These are phyloP conservation scores for Syrrhaptes paradoxus DNA, from an alignment of 2,113 vertebrate species.

Conservation along the genomic window DNA sequence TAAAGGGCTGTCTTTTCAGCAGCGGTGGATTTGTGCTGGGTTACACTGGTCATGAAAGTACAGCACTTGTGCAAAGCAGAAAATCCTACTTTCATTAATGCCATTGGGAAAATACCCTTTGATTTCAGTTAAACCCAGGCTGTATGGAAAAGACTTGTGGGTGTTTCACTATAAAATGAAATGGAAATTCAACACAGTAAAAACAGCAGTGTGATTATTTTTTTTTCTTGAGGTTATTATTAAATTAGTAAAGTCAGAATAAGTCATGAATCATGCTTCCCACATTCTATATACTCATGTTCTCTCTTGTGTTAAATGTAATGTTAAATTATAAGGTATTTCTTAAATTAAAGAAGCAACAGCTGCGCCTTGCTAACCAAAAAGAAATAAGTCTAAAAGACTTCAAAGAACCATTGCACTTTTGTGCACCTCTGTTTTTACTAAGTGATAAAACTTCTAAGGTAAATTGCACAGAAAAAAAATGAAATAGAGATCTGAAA, in stretches of 20 bases:
- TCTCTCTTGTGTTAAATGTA: background rate
- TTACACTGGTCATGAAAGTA: background rate
- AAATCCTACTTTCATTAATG: background rate
- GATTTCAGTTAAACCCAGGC: background rate
- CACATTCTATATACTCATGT: background rate
- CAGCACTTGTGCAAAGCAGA: background rate
- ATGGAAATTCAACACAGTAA: background rate
- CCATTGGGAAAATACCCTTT: background rate
- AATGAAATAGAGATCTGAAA: background rate
- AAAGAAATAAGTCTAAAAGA: background rate
- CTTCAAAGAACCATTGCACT: background rate
- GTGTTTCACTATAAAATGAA: background rate
- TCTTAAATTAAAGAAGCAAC: background rate
- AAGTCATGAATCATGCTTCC: background rate
- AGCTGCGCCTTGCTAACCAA: background rate
- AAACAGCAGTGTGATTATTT: background rate
- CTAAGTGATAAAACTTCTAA: background rate
- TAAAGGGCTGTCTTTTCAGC: background rate
- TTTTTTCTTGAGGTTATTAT: background rate
- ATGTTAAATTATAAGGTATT: background rate
- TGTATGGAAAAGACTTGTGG: background rate
- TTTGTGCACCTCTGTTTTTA: background rate
- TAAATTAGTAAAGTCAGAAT: background rate
- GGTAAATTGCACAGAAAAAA: background rate
- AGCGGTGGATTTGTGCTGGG: background rate